Base-by-base conservation (phyloP, 2,113 vertebrate species). In the Engraulis encrasicolus region DNA sequence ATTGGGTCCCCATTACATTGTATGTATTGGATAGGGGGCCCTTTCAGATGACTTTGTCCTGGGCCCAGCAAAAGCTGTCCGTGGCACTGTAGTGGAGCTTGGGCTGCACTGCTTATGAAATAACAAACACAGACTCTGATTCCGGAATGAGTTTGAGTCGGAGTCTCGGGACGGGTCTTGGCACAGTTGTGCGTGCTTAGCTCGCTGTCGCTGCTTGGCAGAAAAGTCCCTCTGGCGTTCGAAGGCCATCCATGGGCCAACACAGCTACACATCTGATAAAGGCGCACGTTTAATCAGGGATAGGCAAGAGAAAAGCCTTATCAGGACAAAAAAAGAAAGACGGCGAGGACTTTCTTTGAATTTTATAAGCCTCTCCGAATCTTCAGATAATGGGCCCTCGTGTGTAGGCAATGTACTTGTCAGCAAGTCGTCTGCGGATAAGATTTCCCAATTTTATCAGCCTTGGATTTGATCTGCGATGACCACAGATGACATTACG, bases 251-350 rank as follows among this genome's bases (percentile, higher is more conserved):
- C 34, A 5, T 71, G 61, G 27, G 61, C 61, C 61, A 71, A 34
- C 61, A 71, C 61, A 71, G 61, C 27, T 71, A 71, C 61, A 71
- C 61, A 71, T 71, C 61, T 15, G 61, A 71, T 71, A 71, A 71
- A 17, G 61, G 61, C 61, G 61, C 61, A 71, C 12, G 34, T 71
- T 17, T 71, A 71, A 71, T 71, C 61, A 71, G 23, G n/a, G 31
- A 34, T 34, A 71, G 61, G 61, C 61, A 23, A 66, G n/a, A 34
- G 31, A 31, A 71, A 34, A 71, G 61, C 61, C 61, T 71, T 71
- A 71, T 71, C 61, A 71, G 61, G 31, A 71, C 15, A 61, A 71
- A 19, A 54, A 66, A n/a, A n/a, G n/a, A n/a, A n/a, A n/a, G n/a
- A 71, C 34, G 61, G 61, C 27, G 15, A 31, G 23, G 61, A 71